Evolutionary conservation across 2,113 vertebrate genomes (phyloP).

Genomic region (Myrmecobius fasciatus): DNA sequence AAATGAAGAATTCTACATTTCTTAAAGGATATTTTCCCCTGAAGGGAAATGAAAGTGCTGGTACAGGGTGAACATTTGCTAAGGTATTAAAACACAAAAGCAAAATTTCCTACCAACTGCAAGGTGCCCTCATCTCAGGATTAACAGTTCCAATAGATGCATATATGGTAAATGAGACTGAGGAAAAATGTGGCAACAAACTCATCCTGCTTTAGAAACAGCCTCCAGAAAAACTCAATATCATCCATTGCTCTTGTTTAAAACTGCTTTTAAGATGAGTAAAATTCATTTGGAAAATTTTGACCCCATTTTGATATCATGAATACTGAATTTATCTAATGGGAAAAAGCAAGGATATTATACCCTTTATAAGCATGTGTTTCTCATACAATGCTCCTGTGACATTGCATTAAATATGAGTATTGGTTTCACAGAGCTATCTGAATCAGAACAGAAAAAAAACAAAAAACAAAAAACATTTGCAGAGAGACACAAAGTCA

Average conservation of each 20-base stretch:
- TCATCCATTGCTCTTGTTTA: constrained; percentile 17
- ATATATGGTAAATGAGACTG: constrained; percentile 47
- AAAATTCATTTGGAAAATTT: constrained; percentile 22
- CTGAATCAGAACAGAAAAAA: background rate
- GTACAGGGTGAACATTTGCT: constrained; percentile 46
- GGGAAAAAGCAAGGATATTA: constrained; percentile 9
- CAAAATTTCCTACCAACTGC: constrained; percentile 55
- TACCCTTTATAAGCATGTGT: background rate
- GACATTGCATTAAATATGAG: background rate
- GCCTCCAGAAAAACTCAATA: constrained; percentile 21
- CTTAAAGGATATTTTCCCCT: constrained; percentile 58
- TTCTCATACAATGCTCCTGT: background rate
- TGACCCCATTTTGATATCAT: constrained; percentile 31
- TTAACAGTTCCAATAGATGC: constrained; percentile 48
- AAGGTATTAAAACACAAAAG: constrained; percentile 58
- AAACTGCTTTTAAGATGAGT: constrained; percentile 52
- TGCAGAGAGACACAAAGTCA: background rate
- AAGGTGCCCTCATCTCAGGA: constrained; percentile 53
- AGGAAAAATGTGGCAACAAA: constrained; percentile 4
- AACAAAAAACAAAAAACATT: background rate
- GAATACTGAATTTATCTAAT: background rate
- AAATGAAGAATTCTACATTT: constrained; percentile 55
- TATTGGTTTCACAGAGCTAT: background rate
- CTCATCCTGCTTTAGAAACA: constrained; percentile 40
- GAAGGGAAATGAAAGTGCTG: constrained; percentile 61